Base-by-base conservation (phyloP, 2,888 invertebrate genomes). In the Drosophila multiciliata region DNA sequence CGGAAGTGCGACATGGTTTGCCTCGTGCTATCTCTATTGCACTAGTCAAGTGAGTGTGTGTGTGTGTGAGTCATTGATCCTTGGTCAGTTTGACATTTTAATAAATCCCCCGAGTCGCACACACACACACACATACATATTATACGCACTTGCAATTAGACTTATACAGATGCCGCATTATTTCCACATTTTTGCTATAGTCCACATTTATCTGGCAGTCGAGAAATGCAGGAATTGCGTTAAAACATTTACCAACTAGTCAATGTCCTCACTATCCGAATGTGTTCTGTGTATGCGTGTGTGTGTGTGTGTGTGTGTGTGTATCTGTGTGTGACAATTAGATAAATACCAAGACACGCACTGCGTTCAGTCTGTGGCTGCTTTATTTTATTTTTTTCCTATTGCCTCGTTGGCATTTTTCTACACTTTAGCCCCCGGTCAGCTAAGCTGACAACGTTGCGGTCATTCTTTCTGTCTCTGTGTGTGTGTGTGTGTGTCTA, bases 351-450 rank as follows among this genome's bases (percentile, higher is more conserved):
- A 83, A 75, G 82, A 61, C 73, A 80, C 78, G 50, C 73, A 78
- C 53, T 73, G 32, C 49, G 60, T 63, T 59, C 53, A 58, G 53
- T 80, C 64, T 58, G 65, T 32, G 64, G 62, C 61, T 75, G 65
- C 53, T 68, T 63, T 49, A 64, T 82, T 78, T 66, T 78, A 36
- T 63, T 81, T 82, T 62, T 73, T 42, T 61, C 81, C 78, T 63
- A 77, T 68, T 83, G 87, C 80, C 72, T 72, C 71, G 89, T 78
- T 89, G 79, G 85, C 89, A 85, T 87, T 87, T 89, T 89, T 89
- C 81, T 85, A 76, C 76, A 74, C 80, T 83, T 82, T 82, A 67
- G 65, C 85, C 65, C 68, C 65, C 17, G 53, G 66, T 75, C 66
- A 81, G 80, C 78, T 78, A 58, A 80, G 75, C 78, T 78, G 78